phyloP scores from a whole-genome alignment of 2,113 vertebrate genomes.

The Taxidea taxus region DNA sequence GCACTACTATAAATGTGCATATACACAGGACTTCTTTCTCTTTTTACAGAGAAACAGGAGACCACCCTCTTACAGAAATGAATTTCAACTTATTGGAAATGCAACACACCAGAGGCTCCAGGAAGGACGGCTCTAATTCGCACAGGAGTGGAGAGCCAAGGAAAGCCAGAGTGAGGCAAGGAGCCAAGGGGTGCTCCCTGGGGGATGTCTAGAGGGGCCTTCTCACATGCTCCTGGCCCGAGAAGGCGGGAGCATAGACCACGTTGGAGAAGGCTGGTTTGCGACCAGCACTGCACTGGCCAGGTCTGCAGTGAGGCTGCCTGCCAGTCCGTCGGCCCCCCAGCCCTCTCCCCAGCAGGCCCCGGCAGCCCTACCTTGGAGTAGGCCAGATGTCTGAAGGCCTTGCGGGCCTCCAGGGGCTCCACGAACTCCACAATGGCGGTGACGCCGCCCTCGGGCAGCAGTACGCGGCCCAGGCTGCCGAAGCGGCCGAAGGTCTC shows the following conservation, averaged over 20 bases:
- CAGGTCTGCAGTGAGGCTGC: not conserved
- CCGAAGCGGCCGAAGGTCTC: slow-evolving; percentile 87
- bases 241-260: rapidly evolving
- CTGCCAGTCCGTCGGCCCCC: rapidly evolving
- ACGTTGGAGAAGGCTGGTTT: rapidly evolving
- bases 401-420: slow-evolving; percentile 92
- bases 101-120: rapidly evolving
- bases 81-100: rapidly evolving
- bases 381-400: slow-evolving; percentile 94
- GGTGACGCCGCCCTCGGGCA: slow-evolving; percentile 92
- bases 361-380: slow-evolving; percentile 85
- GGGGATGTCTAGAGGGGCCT: rapidly evolving
- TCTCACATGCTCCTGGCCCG: rapidly evolving
- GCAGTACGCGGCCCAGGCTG: slow-evolving; percentile 91
- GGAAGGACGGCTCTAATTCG: rapidly evolving
- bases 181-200: not conserved
- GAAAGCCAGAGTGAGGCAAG: not conserved
- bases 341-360: rapidly evolving
- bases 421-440: slow-evolving; percentile 95
- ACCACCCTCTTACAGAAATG: not conserved
- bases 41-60: not conserved
- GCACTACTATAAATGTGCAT: rapidly evolving
- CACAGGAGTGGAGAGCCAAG: rapidly evolving
- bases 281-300: rapidly evolving
- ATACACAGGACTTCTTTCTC: not conserved